Base-by-base conservation (phyloP, 2,797 vertebrate species). In the Paramormyrops hopkinsi region DNA sequence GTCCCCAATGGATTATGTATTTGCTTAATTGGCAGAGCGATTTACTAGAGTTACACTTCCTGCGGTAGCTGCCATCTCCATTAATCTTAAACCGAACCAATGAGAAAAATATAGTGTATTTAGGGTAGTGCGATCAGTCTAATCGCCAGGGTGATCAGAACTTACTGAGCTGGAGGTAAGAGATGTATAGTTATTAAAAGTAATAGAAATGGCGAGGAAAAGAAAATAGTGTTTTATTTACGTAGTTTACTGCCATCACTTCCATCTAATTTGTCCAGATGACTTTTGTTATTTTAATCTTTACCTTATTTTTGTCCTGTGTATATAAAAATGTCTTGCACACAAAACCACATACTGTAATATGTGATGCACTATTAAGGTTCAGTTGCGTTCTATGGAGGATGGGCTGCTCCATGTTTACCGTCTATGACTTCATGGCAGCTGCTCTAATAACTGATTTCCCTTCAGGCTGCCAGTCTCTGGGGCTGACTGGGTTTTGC, bases 401-500 rank as follows among this genome's bases (percentile, higher is more conserved):
- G 65, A 12, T 4, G 29, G 46, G 19, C 0, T 50, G 19, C 44
- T 85, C 48, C 12, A 22, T 85, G 46, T 85, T 51, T 51, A 50
- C n/a, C 4, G 4, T 22, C 48, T 85, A 6, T 51, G 46, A 51
- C 48, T 89, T 44, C 53, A 25, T 83, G 76, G 41, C 82, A 46
- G 41, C 33, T 83, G 51, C 79, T 56, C 14, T 54, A 85, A 22
- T 46, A 17, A 82, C 73, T 44, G 37, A 88, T 88, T 54, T 82
- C 50, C 50, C 48, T 50, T 53, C 44, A 25, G 83, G 44, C 83
- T 51, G 44, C 9, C 48, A 6, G 73, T 82, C 69, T 82, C 46
- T n/a, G 51, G 53, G 50, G 50, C 88, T 44, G 88, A 73, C 73
- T 56, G 50, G 19, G 22, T 82, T 88, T 82, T 88, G 88, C 88